phyloP scores from a whole-genome alignment of 2,113 vertebrate species.

The Platycercus adscitus region DNA sequence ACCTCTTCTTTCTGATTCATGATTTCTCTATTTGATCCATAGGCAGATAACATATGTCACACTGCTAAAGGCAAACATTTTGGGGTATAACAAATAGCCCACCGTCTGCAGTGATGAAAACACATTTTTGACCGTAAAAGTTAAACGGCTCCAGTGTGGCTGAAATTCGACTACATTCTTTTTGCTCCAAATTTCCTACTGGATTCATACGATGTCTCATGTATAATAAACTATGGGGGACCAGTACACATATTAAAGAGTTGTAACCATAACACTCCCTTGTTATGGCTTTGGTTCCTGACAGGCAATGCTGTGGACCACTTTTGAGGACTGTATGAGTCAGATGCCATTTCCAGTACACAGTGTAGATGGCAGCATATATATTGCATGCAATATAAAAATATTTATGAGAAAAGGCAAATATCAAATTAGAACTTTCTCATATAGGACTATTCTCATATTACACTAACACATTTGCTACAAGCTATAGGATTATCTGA shows the following conservation, averaged over 20 bases:
- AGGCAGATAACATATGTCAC: neutral
- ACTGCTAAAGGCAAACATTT: neutral
- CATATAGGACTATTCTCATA: neutral
- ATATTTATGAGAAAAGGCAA: neutral
- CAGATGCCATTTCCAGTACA: neutral
- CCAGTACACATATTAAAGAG: neutral
- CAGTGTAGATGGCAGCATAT: neutral
- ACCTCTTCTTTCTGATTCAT: neutral
- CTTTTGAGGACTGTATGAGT: neutral
- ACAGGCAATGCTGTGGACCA: neutral
- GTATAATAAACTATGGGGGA: neutral
- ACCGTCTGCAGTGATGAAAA: neutral
- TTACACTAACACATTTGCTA: neutral
- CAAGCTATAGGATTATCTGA: neutral
- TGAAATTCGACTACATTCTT: neutral
- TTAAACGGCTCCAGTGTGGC: neutral
- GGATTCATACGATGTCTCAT: neutral
- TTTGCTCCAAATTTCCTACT: neutral
- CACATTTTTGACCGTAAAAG: neutral
- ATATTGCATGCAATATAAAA: too few relatives aligned
- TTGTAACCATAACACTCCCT: neutral
- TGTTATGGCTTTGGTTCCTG: neutral
- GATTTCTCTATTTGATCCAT: neutral
- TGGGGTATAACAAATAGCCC: accelerated
- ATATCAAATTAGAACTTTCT: neutral